phyloP scores from a whole-genome alignment of 1,140 invertebrate genomes.

The Dysdera silvatica region DNA sequence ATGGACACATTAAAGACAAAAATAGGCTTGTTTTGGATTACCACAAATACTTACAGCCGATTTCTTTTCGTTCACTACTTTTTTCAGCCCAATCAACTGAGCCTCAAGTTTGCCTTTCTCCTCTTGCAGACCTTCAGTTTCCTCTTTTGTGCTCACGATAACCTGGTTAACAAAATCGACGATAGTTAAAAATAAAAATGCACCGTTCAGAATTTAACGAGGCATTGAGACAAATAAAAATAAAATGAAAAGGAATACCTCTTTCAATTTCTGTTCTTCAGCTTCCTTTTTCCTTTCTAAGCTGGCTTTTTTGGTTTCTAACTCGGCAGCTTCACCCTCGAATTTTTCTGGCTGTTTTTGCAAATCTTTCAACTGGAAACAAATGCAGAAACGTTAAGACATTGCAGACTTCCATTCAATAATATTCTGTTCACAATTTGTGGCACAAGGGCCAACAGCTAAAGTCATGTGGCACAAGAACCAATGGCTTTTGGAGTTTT shows the following conservation, averaged over 20 bases:
- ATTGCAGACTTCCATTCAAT: too few relatives aligned
- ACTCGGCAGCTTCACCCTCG: slow-evolving; percentile 60
- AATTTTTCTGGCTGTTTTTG: slow-evolving; percentile 57
- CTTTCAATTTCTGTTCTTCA: slow-evolving; percentile 26
- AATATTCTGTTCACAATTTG: too few relatives aligned
- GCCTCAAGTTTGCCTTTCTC: slow-evolving; percentile 44
- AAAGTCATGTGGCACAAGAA: too few relatives aligned
- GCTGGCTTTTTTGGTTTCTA: slow-evolving; percentile 51
- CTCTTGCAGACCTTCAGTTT: slow-evolving; percentile 45
- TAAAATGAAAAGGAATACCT: slow-evolving; percentile 38
- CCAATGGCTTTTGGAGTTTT: too few relatives aligned
- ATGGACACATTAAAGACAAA: too few relatives aligned
- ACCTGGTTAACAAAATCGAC: slow-evolving; percentile 10
- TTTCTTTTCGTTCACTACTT: slow-evolving; percentile 63
- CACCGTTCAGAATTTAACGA: background rate
- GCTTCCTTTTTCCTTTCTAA: slow-evolving; percentile 37
- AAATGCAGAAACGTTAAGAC: background rate
- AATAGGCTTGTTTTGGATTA: too few relatives aligned
- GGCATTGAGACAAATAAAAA: background rate
- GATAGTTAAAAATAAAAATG: background rate
- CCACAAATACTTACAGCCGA: slow-evolving; percentile 50
- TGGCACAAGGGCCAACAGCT: too few relatives aligned
- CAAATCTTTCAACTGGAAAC: slow-evolving; percentile 18
- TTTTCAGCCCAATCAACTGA: slow-evolving; percentile 59
- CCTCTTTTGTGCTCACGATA: slow-evolving; percentile 39